Base-by-base conservation (phyloP, 64 coral and sea anemone genomes). In the Trachythela sp. region DNA sequence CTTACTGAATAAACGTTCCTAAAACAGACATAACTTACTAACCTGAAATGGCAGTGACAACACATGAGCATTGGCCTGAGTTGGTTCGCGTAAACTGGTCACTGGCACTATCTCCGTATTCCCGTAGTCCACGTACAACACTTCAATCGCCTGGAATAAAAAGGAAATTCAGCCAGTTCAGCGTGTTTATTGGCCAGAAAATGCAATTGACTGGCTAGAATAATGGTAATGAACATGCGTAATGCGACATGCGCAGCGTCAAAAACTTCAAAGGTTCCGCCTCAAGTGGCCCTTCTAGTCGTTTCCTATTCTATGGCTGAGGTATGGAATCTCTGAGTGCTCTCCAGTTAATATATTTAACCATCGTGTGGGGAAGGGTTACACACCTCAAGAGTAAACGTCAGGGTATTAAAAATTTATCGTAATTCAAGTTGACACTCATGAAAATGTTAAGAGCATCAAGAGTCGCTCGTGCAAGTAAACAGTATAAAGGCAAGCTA, bases 41-140 rank as follows among this genome's bases (percentile, higher is more conserved):
- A 97, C 95, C 90, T 97, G 95, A 84, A 97, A 94, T 7, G 95
- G 95, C 33, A 97, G 86, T 0, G 85, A 92, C 31, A 68, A 90
- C 27, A 97, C 93, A 45, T 94, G 95, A 4, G 89, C 50, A 36
- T 94, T 97, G 2, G 92, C 92, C 70, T 90, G 92, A 26, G 95
- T 86, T 2, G 95, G 95, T 84, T 97, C 90, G 18, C 95, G 86
- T 13, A 97, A 70, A 20, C 70, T 90, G 17, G 95, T 64, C 60
- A 49, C 34, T 24, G 92, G 48, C 26, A 97, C 24, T 1, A 77
- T 56, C 39, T 97, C 95, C 13, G 45, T 89, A 43, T 97, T 92
- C 22, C 95, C 95, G 54, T 94, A 97, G 54, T 97, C 95, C 15
- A 97, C 90, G 87, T 88, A 97, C 36, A 90, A 56, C 4, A 97